A percentile compares a stretch with the other conserved stretches of the same genome.
phyloP scores from a whole-genome alignment of 2,888 invertebrate genomes.

The Scaptomyza parva region DNA sequence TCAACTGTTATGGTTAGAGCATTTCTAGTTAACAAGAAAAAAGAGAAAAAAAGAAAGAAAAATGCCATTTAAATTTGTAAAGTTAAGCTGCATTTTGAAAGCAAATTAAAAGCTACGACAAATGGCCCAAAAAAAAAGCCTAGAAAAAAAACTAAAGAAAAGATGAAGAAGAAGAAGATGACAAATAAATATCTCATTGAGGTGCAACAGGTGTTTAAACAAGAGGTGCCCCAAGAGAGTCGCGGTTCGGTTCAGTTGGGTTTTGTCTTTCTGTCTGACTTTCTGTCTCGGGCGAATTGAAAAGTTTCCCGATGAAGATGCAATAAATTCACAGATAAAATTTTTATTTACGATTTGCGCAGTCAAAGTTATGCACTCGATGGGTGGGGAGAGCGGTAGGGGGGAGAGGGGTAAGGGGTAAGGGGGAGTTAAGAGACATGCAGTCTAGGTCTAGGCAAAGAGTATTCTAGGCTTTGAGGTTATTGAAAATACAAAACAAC shows the following conservation, averaged over 20 bases:
- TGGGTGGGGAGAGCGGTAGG: neutral
- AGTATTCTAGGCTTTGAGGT: constrained; percentile 8
- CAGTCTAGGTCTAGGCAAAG: constrained; percentile 73
- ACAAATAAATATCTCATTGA: constrained; percentile 68
- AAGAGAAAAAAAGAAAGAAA: constrained; percentile 2
- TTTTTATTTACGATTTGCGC: constrained; percentile 77
- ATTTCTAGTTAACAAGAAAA: neutral
- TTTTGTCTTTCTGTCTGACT: neutral
- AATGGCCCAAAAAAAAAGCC: constrained; percentile 48
- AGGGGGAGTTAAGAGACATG: constrained; percentile 41
- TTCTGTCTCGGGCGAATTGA: constrained; percentile 60
- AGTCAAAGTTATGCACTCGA: constrained; percentile 18
- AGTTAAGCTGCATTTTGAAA: constrained; percentile 68
- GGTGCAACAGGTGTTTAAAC: constrained; percentile 61
- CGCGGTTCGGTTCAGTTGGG: no score
- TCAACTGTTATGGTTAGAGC: neutral
- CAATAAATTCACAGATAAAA: constrained; percentile 82
- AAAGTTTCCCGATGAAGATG: constrained; percentile 73
- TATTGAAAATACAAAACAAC: constrained; percentile 29
- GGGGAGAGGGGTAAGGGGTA: neutral
- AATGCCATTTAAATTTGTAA: constrained; percentile 47
- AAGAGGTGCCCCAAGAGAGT: constrained; percentile 4
- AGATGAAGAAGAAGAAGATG: constrained; percentile 28
- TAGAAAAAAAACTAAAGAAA: constrained; percentile 23
- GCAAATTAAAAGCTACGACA: constrained; percentile 77